Evolutionary conservation across 2,888 invertebrate genomes (phyloP), one percentile per base, ranked within the genome.

Genomic region (Alentia gelatinosa): DNA sequence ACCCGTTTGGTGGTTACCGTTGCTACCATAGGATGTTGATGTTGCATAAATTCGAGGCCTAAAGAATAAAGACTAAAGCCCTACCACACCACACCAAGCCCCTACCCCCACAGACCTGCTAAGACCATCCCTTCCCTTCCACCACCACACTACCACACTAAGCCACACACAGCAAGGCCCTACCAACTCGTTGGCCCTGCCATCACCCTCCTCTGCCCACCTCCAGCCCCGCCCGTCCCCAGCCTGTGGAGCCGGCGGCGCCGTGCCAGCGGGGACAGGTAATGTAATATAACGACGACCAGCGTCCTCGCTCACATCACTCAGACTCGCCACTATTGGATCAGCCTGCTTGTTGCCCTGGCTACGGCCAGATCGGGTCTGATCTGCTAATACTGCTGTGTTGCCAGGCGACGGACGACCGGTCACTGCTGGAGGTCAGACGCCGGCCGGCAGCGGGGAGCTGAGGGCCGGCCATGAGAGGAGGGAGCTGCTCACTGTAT

Each of bases 301-400:
- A 68, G 30, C n/a, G 68, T 26, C 68, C 68, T 26, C 12, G 68
- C 30, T 30, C 68, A 68, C 68, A 68, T 68, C 68, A 68, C 68
- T 68, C 68, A 68, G 68, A 30, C 30, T 30, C 30, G 30, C 68
- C 68, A 68, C 68, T 68, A 68, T 68, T 68, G 68, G 68, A 68
- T 68, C 68, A 68, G 30, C 30, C 4, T 12, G 30, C 26, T 30
- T 68, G 68, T 68, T 68, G 68, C 68, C 68, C 30, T 68, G 68
- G 68, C 68, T 68, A 9, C 68, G 33, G 68, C 3, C 56, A 30
- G 68, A 68, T 68, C 33, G 5, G 30, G 68, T 26, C 68, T 30
- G 68, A 68, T 68, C 68, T 68, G 68, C 68, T 68, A 68, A 68
- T 68, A 68, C 68, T 68, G 30, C 68, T n/a, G 33, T 68, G 68